Percentiles rank a stretch among this genome's conserved stretches.
These are phyloP conservation scores for Nematolebias whitei DNA, from an alignment of 2,113 vertebrate species.

Conservation along the genomic window DNA sequence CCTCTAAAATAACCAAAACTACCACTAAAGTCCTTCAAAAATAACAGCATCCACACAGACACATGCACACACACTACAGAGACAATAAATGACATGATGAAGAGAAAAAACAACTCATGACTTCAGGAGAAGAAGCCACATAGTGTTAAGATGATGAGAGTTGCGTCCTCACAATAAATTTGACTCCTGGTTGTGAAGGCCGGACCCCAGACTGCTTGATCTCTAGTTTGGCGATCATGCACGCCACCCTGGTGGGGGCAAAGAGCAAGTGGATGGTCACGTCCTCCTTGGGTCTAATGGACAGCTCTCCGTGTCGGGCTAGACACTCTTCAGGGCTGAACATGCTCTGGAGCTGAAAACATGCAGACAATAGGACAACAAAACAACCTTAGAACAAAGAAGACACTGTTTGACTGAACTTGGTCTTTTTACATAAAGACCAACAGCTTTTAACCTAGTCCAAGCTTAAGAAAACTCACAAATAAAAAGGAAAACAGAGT, in stretches of 20 bases:
- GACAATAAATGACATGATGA: neutral
- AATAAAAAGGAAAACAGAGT: neutral
- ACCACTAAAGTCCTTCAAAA: neutral
- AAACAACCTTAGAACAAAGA: neutral
- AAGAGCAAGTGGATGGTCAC: conserved; percentile 87
- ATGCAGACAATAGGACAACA: neutral
- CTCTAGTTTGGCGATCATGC: conserved; percentile 94
- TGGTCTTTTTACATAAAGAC: too few species aligned
- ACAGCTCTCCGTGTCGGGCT: conserved; percentile 87
- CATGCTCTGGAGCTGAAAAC: conserved; percentile 87
- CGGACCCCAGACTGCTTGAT: conserved; percentile 90
- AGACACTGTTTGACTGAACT: neutral
- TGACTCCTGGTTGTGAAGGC: conserved; percentile 87
- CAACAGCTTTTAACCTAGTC: neutral
- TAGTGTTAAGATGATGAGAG: fast-evolving
- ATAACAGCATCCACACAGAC: too few species aligned
- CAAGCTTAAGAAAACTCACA: neutral
- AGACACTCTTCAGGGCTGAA: conserved; percentile 90
- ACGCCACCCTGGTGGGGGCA: conserved; percentile 89
- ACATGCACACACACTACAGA: neutral
- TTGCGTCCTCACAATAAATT: conserved; percentile 89
- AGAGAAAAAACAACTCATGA: neutral
- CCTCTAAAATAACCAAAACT: neutral
- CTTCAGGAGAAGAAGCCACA: neutral
- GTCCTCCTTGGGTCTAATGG: conserved; percentile 89